Conservation (phyloP, 2,888 invertebrate species). For the Pogonocherus hispidulus region DNA sequence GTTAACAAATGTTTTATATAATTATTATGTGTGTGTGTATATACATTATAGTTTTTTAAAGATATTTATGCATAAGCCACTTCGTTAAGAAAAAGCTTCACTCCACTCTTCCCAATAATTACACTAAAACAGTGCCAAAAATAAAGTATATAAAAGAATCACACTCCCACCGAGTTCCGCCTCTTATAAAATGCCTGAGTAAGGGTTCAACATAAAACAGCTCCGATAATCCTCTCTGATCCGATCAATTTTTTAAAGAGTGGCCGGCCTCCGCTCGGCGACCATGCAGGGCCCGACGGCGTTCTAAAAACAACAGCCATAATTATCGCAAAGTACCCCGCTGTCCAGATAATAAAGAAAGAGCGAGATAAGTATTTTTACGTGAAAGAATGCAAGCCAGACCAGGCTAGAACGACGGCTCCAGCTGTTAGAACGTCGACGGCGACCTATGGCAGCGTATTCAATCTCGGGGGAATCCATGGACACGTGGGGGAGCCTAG, state of each 20-base stretch:
- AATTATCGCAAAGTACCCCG: constrained; percentile 40
- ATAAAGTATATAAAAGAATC: too few relatives aligned
- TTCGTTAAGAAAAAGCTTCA: too few relatives aligned
- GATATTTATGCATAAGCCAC: too few relatives aligned
- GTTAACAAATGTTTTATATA: too few relatives aligned
- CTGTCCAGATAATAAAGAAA: constrained; percentile 47
- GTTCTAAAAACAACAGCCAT: constrained; percentile 34
- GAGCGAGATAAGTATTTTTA: constrained; percentile 50
- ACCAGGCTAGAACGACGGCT: constrained; percentile 46
- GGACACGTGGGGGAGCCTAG: not conserved
- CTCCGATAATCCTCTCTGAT: too few relatives aligned
- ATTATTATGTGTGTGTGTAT: too few relatives aligned
- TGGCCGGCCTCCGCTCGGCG: not conserved
- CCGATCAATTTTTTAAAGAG: not conserved
- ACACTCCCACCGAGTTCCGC: too few relatives aligned
- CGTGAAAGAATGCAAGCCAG: constrained; percentile 54
- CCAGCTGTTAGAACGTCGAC: constrained; percentile 32
- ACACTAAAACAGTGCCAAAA: too few relatives aligned
- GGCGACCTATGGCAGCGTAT: constrained; percentile 13
- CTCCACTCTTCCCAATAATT: too few relatives aligned
- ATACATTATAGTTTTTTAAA: too few relatives aligned
- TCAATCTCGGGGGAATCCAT: constrained; percentile 24
- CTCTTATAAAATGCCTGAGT: too few relatives aligned
- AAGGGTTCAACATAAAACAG: too few relatives aligned
- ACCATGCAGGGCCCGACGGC: constrained; percentile 29